phyloP scores from a whole-genome alignment of 2,113 vertebrate genomes.

The Thermophis baileyi region DNA sequence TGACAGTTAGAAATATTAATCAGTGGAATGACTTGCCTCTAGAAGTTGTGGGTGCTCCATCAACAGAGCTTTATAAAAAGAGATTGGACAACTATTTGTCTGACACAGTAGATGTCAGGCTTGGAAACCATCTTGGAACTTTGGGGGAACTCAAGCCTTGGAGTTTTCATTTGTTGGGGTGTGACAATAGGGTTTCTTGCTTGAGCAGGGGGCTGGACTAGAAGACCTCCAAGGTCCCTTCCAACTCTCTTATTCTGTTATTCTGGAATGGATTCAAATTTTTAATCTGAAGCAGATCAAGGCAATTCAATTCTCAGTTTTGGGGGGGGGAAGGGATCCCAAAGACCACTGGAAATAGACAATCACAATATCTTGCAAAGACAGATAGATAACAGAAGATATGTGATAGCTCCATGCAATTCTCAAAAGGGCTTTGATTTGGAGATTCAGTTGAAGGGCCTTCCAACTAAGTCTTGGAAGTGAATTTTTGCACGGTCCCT shows the following conservation, averaged over 20 bases:
- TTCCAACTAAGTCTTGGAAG: neutral
- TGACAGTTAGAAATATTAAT: neutral
- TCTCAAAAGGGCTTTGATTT: neutral
- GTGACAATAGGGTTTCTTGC: neutral
- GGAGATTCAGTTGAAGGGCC: neutral
- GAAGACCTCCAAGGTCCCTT: neutral
- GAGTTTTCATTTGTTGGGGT: no score
- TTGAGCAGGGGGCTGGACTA: neutral
- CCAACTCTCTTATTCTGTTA: neutral
- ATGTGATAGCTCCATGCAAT: neutral
- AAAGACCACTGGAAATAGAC: neutral
- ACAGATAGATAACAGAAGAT: neutral
- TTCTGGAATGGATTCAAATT: neutral
- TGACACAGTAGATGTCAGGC: no score
- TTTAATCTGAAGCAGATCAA: neutral
- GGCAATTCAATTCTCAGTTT: neutral
- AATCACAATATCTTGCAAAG: neutral
- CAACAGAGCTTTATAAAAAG: neutral
- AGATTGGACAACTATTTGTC: neutral
- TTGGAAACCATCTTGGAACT: no score
- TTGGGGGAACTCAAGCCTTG: no score
- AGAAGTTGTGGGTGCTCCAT: neutral
- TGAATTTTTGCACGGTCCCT: neutral
- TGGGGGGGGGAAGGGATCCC: neutral
- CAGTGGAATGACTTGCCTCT: neutral